A percentile compares a stretch with the other conserved stretches of the same genome.
Conservation (phyloP, 2,797 vertebrate genomes). For the Anabacerthia variegaticeps region DNA sequence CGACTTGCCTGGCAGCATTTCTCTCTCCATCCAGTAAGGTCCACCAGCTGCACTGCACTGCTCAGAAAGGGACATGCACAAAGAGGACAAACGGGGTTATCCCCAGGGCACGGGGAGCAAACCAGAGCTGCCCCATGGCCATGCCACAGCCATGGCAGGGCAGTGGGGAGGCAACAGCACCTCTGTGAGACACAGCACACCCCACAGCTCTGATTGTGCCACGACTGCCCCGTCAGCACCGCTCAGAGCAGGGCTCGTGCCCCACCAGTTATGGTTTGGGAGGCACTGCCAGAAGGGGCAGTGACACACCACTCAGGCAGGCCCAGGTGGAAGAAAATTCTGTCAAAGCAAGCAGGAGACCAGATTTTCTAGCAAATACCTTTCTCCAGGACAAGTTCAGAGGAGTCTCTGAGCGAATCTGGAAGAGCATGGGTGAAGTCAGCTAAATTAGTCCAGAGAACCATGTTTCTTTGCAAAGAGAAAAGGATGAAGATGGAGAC, state of each 20-base stretch:
- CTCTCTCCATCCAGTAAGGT: neutral
- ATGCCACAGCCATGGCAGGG: rapidly evolving
- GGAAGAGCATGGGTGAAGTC: neutral
- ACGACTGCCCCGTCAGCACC: neutral
- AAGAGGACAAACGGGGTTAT: neutral
- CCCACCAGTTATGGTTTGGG: rapidly evolving
- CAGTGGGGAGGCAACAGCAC: neutral
- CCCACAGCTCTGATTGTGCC: neutral
- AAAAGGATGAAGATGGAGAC: neutral
- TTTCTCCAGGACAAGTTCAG: neutral
- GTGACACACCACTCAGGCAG: neutral
- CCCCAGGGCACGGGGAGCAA: neutral
- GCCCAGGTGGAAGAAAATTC: neutral
- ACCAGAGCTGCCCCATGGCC: neutral
- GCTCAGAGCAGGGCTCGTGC: neutral
- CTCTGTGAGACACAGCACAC: neutral
- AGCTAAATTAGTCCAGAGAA: neutral
- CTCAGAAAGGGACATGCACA: neutral
- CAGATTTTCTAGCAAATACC: neutral
- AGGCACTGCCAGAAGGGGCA: neutral
- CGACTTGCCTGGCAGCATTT: neutral
- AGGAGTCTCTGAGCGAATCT: neutral
- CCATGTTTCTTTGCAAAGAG: neutral
- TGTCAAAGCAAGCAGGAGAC: neutral
- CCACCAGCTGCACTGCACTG: neutral